These are phyloP conservation scores for Drosophila melanogaster DNA, from an alignment of 1,140 invertebrate genomes.

Conservation along the genomic window Release_6_plus_ISO1_MT NT_037436.4:2470001-2470500, in stretches of 20 bases:
- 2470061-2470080: conserved; percentile 21
- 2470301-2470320: conserved; percentile 34
- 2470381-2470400: not conserved
- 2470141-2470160: conserved; percentile 4
- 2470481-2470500: not conserved
- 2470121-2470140: conserved; percentile 28
- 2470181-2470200: conserved; percentile 14
- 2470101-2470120: not conserved
- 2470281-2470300: conserved; percentile 70
- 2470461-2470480: no score
- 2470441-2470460: not conserved
- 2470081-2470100: conserved; percentile 31
- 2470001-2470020: conserved; percentile 37
- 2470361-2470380: not conserved
- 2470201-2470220: conserved; percentile 11
- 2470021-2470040: conserved; percentile 38
- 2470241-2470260: conserved; percentile 54
- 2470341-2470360: conserved; percentile 1
- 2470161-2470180: conserved; percentile 34
- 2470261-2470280: conserved; percentile 49
- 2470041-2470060: conserved; percentile 24
- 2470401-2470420: not conserved
- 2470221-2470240: conserved; percentile 53
- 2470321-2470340: not conserved
- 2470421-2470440: not conserved